Base-by-base conservation (phyloP, 2,797 vertebrate species). In the Florisuga fusca region DNA sequence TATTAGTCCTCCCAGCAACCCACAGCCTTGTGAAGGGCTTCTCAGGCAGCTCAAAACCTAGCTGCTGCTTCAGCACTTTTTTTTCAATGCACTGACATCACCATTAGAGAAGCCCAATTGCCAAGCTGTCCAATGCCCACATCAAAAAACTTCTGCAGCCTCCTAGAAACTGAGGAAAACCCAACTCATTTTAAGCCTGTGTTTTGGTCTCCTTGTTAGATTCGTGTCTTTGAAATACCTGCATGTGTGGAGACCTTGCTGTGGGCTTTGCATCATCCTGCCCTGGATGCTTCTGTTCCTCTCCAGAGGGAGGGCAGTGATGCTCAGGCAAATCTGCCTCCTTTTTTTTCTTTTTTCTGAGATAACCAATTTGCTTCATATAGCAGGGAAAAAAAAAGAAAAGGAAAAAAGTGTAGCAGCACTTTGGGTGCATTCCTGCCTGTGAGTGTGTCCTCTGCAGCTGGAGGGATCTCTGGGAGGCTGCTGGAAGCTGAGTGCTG, bases 101-200 rank as follows among this genome's bases (percentile, higher is more conserved):
- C n/a, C 3, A 3, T 31, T 26, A 41, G 69, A 73, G 76, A 48
- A 77, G 38, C 58, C n/a, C 48, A 53, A 23, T 4, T 46, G 31
- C 15, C 89, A 46, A 83, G 59, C 54, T 72, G 51, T 76, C 59
- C 78, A 46, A 29, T 69, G 71, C 31, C 79, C 89, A 91, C 79
- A 90, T 89, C 78, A 93, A 81, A 93, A 88, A 38, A 15, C 53
- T 31, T 61, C 68, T 57, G 79, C 87, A 91, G 93, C 59, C 74
- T 72, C 27, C 34, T 82, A 86, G 53, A 66, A 93, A 71, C 63
- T 54, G n/a, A n/a, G n/a, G n/a, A n/a, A n/a, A n/a, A n/a, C n/a
- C n/a, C n/a, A n/a, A n/a, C 41, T 84, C 34, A 4, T 64, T 88
- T 69, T 25, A 45, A 90, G 33, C 21, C 33, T 2, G 2, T 12